phyloP scores from a whole-genome alignment of 1,140 invertebrate species.

The Augochlora pura region DNA sequence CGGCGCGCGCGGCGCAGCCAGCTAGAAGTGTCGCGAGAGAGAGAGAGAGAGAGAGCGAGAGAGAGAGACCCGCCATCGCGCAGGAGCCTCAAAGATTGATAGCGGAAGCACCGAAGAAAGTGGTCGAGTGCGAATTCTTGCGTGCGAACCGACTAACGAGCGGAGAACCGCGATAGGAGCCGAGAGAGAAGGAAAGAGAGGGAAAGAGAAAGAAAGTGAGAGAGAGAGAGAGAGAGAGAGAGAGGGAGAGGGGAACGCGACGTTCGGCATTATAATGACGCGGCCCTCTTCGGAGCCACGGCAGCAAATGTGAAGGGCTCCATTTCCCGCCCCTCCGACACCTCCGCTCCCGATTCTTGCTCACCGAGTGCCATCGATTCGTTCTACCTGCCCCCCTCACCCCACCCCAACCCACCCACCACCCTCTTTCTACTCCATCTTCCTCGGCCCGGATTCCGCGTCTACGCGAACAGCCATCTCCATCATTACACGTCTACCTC shows the following conservation, averaged over 20 bases:
- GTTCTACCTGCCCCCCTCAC: slow-evolving; percentile 19
- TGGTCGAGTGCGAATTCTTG: slow-evolving; percentile 54
- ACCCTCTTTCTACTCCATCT: slow-evolving; percentile 22
- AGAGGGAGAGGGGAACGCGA: slow-evolving; percentile 11
- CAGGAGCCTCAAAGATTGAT: slow-evolving; percentile 35
- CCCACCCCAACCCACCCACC: too few species aligned
- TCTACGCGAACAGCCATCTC: slow-evolving; percentile 51
- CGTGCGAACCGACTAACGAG: slow-evolving; percentile 53
- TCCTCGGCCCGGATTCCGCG: slow-evolving; percentile 31
- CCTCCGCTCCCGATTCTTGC: slow-evolving; percentile 45
- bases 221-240: too few species aligned
- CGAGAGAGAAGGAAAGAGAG: too few species aligned
- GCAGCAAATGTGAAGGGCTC: slow-evolving; percentile 51
- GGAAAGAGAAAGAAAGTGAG: too few species aligned
- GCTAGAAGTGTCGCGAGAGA: slow-evolving; percentile 17
- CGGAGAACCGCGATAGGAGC: slow-evolving; percentile 16
- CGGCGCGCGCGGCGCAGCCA: not conserved
- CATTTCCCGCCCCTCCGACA: slow-evolving; percentile 35
- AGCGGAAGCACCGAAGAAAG: slow-evolving; percentile 45
- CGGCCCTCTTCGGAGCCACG: slow-evolving; percentile 44
- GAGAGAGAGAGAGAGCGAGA: too few species aligned
- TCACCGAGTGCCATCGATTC: slow-evolving; percentile 55
- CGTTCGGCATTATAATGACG: slow-evolving; percentile 61
- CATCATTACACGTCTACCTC: slow-evolving; percentile 58
- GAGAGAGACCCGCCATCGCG: not conserved